Conservation (phyloP, 2,113 vertebrate species). For the Clupea harengus region DNA sequence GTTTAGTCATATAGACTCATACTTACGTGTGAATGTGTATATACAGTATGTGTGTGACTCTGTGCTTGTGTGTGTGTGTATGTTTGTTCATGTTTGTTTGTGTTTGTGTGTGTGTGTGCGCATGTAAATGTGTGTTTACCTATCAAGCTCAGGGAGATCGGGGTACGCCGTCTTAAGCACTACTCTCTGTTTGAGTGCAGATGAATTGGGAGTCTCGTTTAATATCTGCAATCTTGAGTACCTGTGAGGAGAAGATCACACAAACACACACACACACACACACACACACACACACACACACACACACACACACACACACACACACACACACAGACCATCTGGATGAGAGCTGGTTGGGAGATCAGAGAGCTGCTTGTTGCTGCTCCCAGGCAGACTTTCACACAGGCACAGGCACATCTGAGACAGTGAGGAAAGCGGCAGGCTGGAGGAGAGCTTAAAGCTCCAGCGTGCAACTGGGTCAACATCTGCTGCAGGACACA, state of each 20-base stretch:
- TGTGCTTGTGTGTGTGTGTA: not conserved
- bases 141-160: constrained; percentile 78
- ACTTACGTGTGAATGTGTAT: not conserved
- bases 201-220: constrained; percentile 70
- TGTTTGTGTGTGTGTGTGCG: not conserved
- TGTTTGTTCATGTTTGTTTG: not conserved
- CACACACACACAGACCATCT: not conserved
- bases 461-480: constrained; percentile 12
- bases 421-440: not conserved
- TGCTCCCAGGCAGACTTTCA: not conserved
- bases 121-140: constrained; percentile 67
- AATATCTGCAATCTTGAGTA: constrained; percentile 79
- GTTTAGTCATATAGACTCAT: not conserved
- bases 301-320: not conserved
- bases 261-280: not conserved
- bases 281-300: not conserved
- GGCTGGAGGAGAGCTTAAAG: not conserved
- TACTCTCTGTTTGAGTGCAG: constrained; percentile 72
- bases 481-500: constrained; percentile 15
- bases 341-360: not conserved
- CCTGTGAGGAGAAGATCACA: constrained; percentile 60
- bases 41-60: not conserved
- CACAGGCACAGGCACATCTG: not conserved
- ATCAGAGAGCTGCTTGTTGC: constrained; percentile 8
- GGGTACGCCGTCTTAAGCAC: constrained; percentile 73